These are phyloP conservation scores for Meganola albula DNA, from an alignment of 2,888 invertebrate species.

Conservation along the genomic window DNA sequence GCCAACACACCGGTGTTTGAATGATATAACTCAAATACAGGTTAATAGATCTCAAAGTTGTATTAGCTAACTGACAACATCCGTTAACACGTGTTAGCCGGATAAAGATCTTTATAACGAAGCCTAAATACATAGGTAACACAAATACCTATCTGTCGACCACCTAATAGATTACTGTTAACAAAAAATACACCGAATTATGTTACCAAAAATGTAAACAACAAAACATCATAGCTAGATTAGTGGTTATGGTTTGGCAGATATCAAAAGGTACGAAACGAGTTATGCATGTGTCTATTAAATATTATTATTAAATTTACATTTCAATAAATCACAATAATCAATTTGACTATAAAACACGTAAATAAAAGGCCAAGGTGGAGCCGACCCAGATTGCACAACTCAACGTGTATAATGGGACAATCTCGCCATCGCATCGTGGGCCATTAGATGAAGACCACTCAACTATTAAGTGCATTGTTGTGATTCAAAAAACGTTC, in stretches of 20 bases:
- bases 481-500: slow-evolving; percentile 39
- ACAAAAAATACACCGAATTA: too few species aligned
- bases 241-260: too few species aligned
- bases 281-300: too few species aligned
- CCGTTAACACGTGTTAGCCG: slow-evolving; percentile 30
- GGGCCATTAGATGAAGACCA: slow-evolving; percentile 27
- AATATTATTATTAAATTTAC: too few species aligned
- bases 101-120: too few species aligned
- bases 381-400: slow-evolving; percentile 36
- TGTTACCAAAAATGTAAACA: too few species aligned
- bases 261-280: too few species aligned
- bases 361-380: slow-evolving; percentile 33
- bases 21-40: slow-evolving; percentile 62
- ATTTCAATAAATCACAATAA: slow-evolving; percentile 17
- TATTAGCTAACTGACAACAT: slow-evolving; percentile 40
- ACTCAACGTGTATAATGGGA: slow-evolving; percentile 29
- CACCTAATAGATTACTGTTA: too few species aligned
- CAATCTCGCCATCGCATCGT: slow-evolving; percentile 14
- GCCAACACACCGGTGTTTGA: slow-evolving; percentile 48
- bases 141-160: too few species aligned
- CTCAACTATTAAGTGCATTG: slow-evolving; percentile 27
- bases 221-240: too few species aligned
- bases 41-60: slow-evolving; percentile 45
- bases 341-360: slow-evolving; percentile 16
- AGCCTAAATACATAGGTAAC: too few species aligned